These are phyloP conservation scores for Synergus itoensis DNA, from an alignment of 2,888 invertebrate species.

Conservation along the genomic window DNA sequence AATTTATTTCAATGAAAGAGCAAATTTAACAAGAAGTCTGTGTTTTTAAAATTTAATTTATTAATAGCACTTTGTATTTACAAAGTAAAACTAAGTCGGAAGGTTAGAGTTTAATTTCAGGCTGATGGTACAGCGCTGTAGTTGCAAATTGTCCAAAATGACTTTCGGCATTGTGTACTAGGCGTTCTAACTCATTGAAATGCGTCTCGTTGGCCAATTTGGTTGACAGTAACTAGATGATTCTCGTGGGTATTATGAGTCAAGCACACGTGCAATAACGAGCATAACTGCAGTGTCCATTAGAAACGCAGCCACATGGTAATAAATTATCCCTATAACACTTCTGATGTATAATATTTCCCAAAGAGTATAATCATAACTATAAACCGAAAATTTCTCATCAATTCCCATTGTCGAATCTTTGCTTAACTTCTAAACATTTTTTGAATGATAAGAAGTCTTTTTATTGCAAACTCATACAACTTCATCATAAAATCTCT, in stretches of 20 bases:
- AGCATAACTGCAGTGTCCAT: slow-evolving; percentile 34
- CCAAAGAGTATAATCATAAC: not conserved
- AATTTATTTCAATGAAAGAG: no score
- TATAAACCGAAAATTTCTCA: not conserved
- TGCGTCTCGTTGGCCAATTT: slow-evolving; percentile 40
- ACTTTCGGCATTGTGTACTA: slow-evolving; percentile 27
- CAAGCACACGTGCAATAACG: slow-evolving; percentile 32
- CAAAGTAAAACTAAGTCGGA: not conserved
- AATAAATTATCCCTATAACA: not conserved
- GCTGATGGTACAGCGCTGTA: not conserved
- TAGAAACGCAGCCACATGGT: slow-evolving; percentile 23
- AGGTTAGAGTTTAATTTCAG: not conserved
- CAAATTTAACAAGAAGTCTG: no score
- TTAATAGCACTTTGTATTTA: no score
- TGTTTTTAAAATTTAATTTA: no score
- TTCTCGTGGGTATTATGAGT: slow-evolving; percentile 38
- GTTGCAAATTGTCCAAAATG: slow-evolving; percentile 26
- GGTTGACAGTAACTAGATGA: slow-evolving; percentile 41
- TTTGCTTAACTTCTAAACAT: not conserved
- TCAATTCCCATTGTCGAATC: no score
- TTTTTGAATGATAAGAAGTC: not conserved
- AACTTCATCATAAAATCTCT: not conserved
- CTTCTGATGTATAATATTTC: not conserved
- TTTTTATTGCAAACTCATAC: not conserved
- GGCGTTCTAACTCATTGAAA: slow-evolving; percentile 32